phyloP scores from a whole-genome alignment of 2,888 invertebrate genomes.

The Drosophila peninsularis region DNA sequence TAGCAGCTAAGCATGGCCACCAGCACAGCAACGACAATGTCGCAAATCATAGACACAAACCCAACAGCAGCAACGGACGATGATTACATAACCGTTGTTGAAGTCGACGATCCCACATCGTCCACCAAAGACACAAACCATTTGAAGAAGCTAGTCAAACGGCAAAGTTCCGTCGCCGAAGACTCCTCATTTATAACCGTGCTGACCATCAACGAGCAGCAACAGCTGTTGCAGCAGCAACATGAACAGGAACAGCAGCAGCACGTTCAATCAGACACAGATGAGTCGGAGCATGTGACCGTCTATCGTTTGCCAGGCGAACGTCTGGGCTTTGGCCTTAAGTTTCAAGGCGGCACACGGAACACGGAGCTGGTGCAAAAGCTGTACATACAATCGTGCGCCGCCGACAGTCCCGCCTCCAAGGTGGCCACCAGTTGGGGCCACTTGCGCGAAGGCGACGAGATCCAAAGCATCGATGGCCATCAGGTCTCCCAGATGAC shows the following conservation, averaged over 20 bases:
- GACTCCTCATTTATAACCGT: conserved; percentile 87
- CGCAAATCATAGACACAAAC: conserved; percentile 31
- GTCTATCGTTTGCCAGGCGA: conserved; percentile 95
- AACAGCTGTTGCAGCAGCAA: conserved; percentile 58
- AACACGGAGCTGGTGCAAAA: conserved; percentile 92
- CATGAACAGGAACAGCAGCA: conserved; percentile 33
- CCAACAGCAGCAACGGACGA: conserved; percentile 44
- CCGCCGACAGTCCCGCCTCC: conserved; percentile 94
- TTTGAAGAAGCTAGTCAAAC: conserved; percentile 77
- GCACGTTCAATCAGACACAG: conserved; percentile 40
- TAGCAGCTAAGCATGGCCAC: conserved; percentile 47
- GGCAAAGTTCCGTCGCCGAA: conserved; percentile 75
- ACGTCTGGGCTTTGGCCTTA: conserved; percentile 94
- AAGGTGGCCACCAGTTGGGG: conserved; percentile 93
- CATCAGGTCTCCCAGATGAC: conserved; percentile 92
- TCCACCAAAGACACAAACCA: conserved; percentile 79
- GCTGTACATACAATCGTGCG: conserved; percentile 95
- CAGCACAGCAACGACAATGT: conserved; percentile 37
- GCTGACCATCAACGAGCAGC: conserved; percentile 86
- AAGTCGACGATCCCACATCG: conserved; percentile 86
- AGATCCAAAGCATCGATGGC: conserved; percentile 94
- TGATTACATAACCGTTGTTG: conserved; percentile 87
- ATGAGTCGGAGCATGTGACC: conserved; percentile 89
- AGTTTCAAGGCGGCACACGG: conserved; percentile 95
- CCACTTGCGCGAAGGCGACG: conserved; percentile 93